A percentile compares a stretch with the other conserved stretches of the same genome.
Evolutionary conservation across 2,113 vertebrate genomes (phyloP).

Genomic region (Rhynchopsitta pachyrhyncha): DNA sequence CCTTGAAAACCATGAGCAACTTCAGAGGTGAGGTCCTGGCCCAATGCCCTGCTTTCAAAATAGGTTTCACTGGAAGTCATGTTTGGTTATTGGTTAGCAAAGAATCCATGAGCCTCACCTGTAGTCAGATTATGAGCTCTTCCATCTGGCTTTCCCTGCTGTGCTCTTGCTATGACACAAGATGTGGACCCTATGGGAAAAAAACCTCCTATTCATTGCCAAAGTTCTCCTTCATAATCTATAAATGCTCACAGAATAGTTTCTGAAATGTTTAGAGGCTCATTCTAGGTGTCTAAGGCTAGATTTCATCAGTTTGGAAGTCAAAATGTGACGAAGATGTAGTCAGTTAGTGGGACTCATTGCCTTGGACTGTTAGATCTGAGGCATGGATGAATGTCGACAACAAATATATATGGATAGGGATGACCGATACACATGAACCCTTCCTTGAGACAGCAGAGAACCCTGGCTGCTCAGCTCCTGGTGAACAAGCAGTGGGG

Average conservation of each 20-base stretch:
- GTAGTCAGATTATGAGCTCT: neutral
- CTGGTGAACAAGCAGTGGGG: neutral
- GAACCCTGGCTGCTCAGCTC: neutral
- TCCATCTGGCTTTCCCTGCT: neutral
- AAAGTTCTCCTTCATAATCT: neutral
- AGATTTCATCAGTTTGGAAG: neutral
- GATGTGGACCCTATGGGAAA: neutral
- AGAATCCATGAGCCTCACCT: neutral
- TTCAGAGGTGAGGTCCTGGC: neutral
- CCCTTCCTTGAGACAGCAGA: neutral
- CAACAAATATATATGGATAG: neutral
- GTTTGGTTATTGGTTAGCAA: neutral
- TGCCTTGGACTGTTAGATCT: neutral
- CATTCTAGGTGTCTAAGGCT: neutral
- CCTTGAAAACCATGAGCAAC: neutral
- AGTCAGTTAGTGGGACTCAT: neutral
- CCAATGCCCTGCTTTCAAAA: neutral
- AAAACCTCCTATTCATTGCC: neutral
- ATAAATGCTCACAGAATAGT: neutral
- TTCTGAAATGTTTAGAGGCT: neutral
- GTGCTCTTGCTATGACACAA: neutral
- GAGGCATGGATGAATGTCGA: neutral
- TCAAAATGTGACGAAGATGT: neutral
- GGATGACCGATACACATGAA: neutral
- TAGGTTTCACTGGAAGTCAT: fast-evolving